Conservation (phyloP, 2,797 vertebrate genomes). For the Capromys pilorides region DNA sequence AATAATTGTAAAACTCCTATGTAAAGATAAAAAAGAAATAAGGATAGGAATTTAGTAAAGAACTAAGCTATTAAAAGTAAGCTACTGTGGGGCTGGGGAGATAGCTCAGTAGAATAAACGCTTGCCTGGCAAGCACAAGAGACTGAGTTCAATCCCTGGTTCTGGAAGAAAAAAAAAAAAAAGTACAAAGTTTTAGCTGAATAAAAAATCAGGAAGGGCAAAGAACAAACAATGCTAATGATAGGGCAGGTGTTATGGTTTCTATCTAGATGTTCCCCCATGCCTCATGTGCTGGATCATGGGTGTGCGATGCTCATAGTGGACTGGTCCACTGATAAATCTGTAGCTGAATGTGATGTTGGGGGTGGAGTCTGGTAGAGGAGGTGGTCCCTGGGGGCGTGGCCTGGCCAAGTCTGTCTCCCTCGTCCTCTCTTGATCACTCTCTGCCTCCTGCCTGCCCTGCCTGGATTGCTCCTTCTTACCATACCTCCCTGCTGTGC, state of each 20-base stretch:
- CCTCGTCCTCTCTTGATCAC: not conserved
- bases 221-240: not conserved
- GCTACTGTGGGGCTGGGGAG: no score
- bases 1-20: constrained; percentile 50
- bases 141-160: no score
- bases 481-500: not conserved
- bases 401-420: not conserved
- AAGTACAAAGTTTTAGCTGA: not conserved
- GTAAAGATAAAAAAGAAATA: not conserved
- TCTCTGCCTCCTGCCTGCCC: not conserved
- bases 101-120: no score
- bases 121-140: no score
- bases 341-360: not conserved
- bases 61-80: constrained; percentile 46
- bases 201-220: constrained; percentile 15
- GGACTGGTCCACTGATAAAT: not conserved
- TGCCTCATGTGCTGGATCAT: not conserved
- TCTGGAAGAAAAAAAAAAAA: no score
- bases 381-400: not conserved
- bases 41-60: not conserved
- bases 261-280: not conserved
- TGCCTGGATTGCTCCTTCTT: not conserved
- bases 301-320: not conserved
- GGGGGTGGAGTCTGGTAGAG: not conserved
- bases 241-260: not conserved